Evolutionary conservation across 2,888 invertebrate genomes (phyloP).

Genomic region (Merodon equestris): DNA sequence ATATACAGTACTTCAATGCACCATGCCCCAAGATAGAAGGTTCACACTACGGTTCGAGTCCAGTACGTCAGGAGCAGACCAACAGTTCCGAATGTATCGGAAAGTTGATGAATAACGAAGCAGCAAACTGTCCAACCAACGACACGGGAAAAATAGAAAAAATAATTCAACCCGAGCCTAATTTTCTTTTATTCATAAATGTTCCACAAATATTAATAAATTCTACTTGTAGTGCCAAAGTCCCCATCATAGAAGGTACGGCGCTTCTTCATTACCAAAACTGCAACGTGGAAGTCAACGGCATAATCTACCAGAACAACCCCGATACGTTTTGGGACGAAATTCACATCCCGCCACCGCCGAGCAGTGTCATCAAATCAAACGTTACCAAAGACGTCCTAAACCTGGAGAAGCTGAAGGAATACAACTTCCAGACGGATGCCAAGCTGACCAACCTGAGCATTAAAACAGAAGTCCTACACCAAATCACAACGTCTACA

Average conservation of each 20-base stretch:
- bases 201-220: conserved; percentile 18
- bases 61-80: conserved; percentile 5
- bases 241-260: conserved; percentile 11
- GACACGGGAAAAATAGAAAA: conserved; percentile 6
- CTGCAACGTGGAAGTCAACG: conserved; percentile 17
- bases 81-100: conserved; percentile 29
- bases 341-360: conserved; percentile 23
- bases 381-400: conserved; percentile 12
- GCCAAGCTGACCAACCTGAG: conserved; percentile 2
- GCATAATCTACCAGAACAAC: conserved; percentile 18
- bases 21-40: conserved; percentile 42
- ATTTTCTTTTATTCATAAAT: conserved; percentile 34
- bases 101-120: conserved; percentile 20
- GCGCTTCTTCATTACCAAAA: conserved; percentile 18
- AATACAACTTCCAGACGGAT: conserved; percentile 7
- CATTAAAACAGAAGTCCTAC: neutral
- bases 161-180: conserved; percentile 35
- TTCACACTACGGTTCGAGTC: conserved; percentile 17
- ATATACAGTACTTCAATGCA: conserved; percentile 29
- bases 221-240: conserved; percentile 25
- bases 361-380: conserved; percentile 9
- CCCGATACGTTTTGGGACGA: conserved; percentile 24
- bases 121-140: conserved; percentile 34
- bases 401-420: conserved; percentile 24
- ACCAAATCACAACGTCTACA: neutral